Conservation (phyloP, 2,888 invertebrate genomes). For the Melangyna quadrimaculata region DNA sequence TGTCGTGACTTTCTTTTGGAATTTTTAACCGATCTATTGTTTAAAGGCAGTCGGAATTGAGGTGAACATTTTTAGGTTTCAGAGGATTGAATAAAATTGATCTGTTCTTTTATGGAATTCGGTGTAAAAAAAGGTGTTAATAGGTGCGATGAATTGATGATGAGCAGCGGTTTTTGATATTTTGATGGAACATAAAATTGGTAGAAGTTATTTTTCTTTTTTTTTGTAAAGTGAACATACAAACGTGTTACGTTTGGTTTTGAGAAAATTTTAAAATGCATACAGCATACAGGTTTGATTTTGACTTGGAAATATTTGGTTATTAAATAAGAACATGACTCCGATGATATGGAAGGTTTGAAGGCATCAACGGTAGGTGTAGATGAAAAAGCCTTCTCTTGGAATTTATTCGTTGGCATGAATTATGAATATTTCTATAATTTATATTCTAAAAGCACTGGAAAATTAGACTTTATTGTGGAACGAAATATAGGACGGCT, state of each 20-base stretch:
- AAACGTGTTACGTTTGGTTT: not conserved
- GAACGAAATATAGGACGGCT: too few relatives aligned
- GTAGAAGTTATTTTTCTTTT: not conserved
- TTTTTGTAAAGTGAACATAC: not conserved
- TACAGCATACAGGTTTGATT: not conserved
- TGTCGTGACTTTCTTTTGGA: slow-evolving; percentile 20
- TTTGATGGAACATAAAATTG: slow-evolving; percentile 25
- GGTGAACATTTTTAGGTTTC: slow-evolving; percentile 39
- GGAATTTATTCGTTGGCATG: not conserved
- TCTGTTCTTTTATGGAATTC: slow-evolving; percentile 46
- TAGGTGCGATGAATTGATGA: slow-evolving; percentile 47
- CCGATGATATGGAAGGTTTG: not conserved
- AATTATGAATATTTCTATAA: too few relatives aligned
- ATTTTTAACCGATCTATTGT: slow-evolving; percentile 29
- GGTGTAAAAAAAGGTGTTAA: slow-evolving; percentile 58
- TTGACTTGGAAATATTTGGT: not conserved
- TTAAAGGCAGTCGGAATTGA: slow-evolving; percentile 11
- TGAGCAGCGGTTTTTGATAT: slow-evolving; percentile 25
- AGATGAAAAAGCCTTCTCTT: not conserved
- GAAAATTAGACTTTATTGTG: too few relatives aligned
- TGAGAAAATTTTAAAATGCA: not conserved
- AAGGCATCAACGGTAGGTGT: not conserved
- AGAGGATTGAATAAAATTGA: slow-evolving; percentile 46
- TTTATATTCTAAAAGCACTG: too few relatives aligned
- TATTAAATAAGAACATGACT: not conserved